Evolutionary conservation across 2,113 vertebrate species (phyloP).

Genomic region (Pleuronectes platessa): DNA sequence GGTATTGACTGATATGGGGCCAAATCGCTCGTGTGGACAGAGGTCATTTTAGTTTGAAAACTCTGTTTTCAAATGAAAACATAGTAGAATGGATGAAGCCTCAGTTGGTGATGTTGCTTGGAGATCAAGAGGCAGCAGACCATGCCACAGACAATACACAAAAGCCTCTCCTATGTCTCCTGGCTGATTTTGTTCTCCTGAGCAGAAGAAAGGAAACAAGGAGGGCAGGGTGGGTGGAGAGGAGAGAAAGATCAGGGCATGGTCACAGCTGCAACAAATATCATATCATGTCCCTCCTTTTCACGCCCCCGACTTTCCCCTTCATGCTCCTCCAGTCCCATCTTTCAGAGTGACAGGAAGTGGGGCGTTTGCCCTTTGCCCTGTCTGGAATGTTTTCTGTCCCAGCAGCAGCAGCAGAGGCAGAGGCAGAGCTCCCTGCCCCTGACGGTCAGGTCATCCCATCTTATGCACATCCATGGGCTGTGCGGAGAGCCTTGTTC

Average conservation of each 20-base stretch:
- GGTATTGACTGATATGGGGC: too few species aligned
- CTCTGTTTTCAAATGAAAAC: too few species aligned
- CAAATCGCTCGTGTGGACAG: too few species aligned
- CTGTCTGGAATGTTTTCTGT: conserved; percentile 63
- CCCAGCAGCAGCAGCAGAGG: conserved; percentile 23
- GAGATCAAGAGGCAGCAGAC: conserved; percentile 14
- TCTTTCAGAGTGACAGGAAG: conserved; percentile 67
- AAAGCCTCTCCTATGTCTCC: not conserved
- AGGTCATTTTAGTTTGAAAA: too few species aligned
- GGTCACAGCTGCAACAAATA: conserved; percentile 29
- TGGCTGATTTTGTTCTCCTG: not conserved
- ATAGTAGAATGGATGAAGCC: conserved; percentile 1
- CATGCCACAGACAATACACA: not conserved
- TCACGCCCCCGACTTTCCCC: not conserved
- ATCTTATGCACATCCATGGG: conserved; percentile 9
- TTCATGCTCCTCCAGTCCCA: conserved; percentile 35
- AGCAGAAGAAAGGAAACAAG: not conserved
- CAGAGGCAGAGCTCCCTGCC: conserved; percentile 5
- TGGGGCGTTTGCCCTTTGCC: conserved; percentile 66
- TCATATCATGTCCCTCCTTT: conserved; percentile 9
- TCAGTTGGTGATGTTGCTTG: not conserved
- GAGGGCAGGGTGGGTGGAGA: conserved; percentile 28
- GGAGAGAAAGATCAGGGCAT: conserved; percentile 16
- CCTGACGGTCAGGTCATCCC: conserved; percentile 21
- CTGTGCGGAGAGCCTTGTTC: not conserved